A percentile compares a stretch with the other conserved stretches of the same genome.
Evolutionary conservation across 2,888 invertebrate genomes (phyloP).

Genomic region (Acronicta leporina): DNA sequence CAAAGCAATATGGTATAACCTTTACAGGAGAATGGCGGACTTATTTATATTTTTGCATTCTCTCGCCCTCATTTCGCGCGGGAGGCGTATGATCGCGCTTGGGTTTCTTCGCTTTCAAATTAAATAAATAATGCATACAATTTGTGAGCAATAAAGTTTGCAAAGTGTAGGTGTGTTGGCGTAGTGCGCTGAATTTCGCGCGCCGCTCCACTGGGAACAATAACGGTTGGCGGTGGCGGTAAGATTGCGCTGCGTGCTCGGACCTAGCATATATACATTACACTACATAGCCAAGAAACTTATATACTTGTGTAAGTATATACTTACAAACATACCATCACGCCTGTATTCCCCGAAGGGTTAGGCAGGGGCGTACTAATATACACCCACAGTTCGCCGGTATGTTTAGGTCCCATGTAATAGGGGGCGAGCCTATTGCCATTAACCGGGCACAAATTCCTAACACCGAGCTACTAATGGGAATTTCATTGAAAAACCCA

Average conservation of each 20-base stretch:
- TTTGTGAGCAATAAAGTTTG: constrained; percentile 87
- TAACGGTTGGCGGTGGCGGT: constrained; percentile 73
- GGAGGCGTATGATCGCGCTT: constrained; percentile 78
- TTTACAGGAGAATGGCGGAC: constrained; percentile 36
- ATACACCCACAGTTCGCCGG: too few relatives aligned
- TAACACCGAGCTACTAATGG: too few relatives aligned
- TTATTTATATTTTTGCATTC: constrained; percentile 62
- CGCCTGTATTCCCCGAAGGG: too few relatives aligned
- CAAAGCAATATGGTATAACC: constrained; percentile 40
- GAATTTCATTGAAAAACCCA: too few relatives aligned
- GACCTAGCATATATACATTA: not conserved
- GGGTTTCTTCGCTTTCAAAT: constrained; percentile 88
- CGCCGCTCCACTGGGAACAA: constrained; percentile 81
- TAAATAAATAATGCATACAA: constrained; percentile 89
- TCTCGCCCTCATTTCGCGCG: constrained; percentile 52
- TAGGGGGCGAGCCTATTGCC: too few relatives aligned
- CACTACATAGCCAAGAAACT: not conserved
- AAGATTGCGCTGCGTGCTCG: constrained; percentile 63
- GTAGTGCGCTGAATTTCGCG: constrained; percentile 80
- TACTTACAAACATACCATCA: too few relatives aligned
- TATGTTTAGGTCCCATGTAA: too few relatives aligned
- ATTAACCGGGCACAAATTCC: too few relatives aligned
- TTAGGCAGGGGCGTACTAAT: too few relatives aligned
- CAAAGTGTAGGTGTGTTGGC: constrained; percentile 77
- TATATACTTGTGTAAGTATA: too few relatives aligned